Conservation (phyloP, 2,113 vertebrate species). For the Acanthisitta chloris region DNA sequence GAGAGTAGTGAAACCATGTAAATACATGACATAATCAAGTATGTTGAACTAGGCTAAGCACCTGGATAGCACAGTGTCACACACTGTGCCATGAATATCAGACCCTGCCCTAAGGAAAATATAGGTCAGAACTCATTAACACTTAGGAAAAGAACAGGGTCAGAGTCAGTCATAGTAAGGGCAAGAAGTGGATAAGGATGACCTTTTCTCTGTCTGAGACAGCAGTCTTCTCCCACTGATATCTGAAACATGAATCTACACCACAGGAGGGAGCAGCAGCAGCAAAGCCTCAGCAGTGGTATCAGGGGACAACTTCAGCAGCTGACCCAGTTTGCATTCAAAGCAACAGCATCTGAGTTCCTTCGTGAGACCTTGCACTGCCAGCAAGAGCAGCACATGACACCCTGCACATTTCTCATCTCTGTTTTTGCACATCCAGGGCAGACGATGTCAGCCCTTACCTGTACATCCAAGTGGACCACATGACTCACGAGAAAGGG, state of each 20-base stretch:
- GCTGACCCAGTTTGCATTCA: conserved; percentile 29
- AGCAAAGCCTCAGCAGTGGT: neutral
- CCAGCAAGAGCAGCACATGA: neutral
- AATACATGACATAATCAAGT: neutral
- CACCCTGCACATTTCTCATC: neutral
- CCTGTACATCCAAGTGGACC: neutral
- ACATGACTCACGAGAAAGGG: neutral
- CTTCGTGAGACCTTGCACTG: neutral
- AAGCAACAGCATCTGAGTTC: neutral
- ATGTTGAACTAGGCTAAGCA: neutral
- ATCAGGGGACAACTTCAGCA: neutral
- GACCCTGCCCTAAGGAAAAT: neutral
- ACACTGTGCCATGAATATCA: neutral
- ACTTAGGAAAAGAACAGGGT: neutral
- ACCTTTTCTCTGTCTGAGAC: neutral
- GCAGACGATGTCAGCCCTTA: neutral
- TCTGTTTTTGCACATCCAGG: neutral
- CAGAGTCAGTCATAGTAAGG: neutral
- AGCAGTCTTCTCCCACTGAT: neutral
- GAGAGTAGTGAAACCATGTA: neutral
- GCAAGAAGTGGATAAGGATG: neutral
- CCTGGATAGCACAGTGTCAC: neutral
- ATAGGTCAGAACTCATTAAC: neutral
- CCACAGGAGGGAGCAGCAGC: neutral
- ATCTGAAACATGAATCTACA: neutral